Base-by-base conservation (phyloP, 2,888 invertebrate genomes). In the Chelonus formosanus region DNA sequence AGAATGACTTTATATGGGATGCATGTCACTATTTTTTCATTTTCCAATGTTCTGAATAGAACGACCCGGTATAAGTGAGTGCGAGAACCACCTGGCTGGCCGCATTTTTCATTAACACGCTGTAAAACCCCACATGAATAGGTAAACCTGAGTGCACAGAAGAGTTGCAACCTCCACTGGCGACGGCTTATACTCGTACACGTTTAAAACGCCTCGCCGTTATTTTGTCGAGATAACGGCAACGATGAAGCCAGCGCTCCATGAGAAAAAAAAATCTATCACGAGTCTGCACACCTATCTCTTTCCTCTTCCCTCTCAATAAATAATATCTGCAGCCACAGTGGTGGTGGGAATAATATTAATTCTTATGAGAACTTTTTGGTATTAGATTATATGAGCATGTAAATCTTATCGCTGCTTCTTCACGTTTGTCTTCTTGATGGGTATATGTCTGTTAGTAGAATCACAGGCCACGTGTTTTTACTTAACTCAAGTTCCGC, bases 41-140 rank as follows among this genome's bases (percentile, higher is more conserved):
- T 10, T 60, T 34, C 50, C 64, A 53, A 65, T 56, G 56, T 59
- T 55, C 62, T 53, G 65, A 55, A 44, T 52, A 58, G 10, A 32
- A 62, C 70, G 67, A 74, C 77, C 76, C 74, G 75, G 74, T 78
- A 75, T 71, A 70, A 69, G 67, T 63, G 71, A 72, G 59, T 59
- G 59, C 59, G 53, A 61, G 61, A 61, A 69, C 77, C 76, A 78
- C 75, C 79, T 78, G 78, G 78, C 77, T 73, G 74, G 77, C 70
- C 76, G 77, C 75, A 80, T 80, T 81, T 80, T 80, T 80, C 80
- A 80, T 80, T 81, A 81, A 81, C 81, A 74, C 79, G 74, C 72
- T 80, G 76, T 76, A 80, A 80, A 80, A 79, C 77, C 73, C 71
- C 72, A 75, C 73, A 79, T 81, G 81, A 80, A 80, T 80, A 81